Percentiles rank a stretch among this genome's conserved stretches.
These are phyloP conservation scores for Lapara coniferarum DNA, from an alignment of 2,888 invertebrate species.

Conservation along the genomic window DNA sequence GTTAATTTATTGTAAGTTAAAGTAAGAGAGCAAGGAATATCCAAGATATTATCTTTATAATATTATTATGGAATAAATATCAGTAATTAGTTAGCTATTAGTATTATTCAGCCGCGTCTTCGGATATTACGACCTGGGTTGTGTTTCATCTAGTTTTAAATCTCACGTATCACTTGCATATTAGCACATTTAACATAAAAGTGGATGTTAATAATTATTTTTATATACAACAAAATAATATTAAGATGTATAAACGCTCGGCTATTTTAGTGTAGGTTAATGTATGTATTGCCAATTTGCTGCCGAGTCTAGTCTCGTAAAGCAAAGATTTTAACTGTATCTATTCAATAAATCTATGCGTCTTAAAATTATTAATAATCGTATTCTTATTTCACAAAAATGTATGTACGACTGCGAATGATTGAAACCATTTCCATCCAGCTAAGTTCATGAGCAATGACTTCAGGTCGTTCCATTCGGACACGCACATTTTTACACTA, in stretches of 20 bases:
- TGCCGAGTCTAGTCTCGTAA: constrained; percentile 22
- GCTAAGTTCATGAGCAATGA: constrained; percentile 20
- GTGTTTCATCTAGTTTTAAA: constrained; percentile 29
- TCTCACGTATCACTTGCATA: neutral
- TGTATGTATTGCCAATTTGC: constrained; percentile 29
- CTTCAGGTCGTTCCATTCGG: constrained; percentile 63
- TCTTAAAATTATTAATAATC: constrained; percentile 1
- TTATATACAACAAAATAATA: neutral
- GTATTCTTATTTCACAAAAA: neutral
- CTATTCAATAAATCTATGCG: neutral
- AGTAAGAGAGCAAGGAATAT: constrained; percentile 78
- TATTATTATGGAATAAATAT: constrained; percentile 59
- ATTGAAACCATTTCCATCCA: constrained; percentile 9
- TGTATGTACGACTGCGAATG: neutral
- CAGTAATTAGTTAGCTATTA: constrained; percentile 65
- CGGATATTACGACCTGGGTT: constrained; percentile 63
- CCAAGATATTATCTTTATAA: constrained; percentile 78
- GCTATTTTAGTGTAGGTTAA: constrained; percentile 18
- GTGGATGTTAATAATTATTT: constrained; percentile 7
- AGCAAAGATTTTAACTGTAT: constrained; percentile 19
- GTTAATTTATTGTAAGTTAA: constrained; percentile 75
- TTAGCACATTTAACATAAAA: neutral
- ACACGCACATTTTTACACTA: constrained; percentile 67
- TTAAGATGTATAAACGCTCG: neutral
- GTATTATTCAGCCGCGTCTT: constrained; percentile 60